Base-by-base conservation (phyloP, 2,113 vertebrate genomes). In the Cacatua alba region DNA sequence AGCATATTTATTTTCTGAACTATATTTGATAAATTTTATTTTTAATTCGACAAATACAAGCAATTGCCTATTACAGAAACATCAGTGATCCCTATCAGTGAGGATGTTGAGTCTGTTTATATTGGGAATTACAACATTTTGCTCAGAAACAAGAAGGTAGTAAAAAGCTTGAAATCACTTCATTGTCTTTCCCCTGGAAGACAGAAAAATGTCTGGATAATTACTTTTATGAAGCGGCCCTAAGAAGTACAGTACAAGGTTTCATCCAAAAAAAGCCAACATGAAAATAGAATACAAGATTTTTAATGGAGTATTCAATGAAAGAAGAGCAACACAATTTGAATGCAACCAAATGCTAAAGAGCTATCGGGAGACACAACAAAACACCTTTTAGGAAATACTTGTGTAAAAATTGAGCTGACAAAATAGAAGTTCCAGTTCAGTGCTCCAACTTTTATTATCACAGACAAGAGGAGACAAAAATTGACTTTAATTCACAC, bases 161-260 rank as follows among this genome's bases (percentile, higher is more conserved):
- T 29, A 62, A 78, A 89, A 65, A 65, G 3, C 16, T 55, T 69
- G 18, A 69, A 86, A 51, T 41, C 0, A 8, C 19, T 46, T 79
- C 5, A 70, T 16, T 0, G 0, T 37, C 4, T 12, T 70, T 86
- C 14, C 29, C 21, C 25, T 4, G 9, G 82, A 72, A 12, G 16
- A 64, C 16, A 53, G 29, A 35, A 52, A 49, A 85, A 52, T 0
- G 0, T 52, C 78, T 60, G 25, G 21, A 28, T 9, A 46, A 51
- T 18, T 16, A 37, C 14, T 12, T 71, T 55, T 37, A 46, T 55
- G 53, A 88, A 72, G 31, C 3, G 3, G 4, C 24, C 17, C 5
- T 59, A 69, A 44, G 31, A 74, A 57, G 8, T 12, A 1, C 9
- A 33, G 11, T 62, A 41, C 17, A 46, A 19, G 29, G 7, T 55